A percentile compares a stretch with the other conserved stretches of the same genome.
phyloP scores from a whole-genome alignment of 2,797 vertebrate genomes.

The Phataginus tetradactyla region DNA sequence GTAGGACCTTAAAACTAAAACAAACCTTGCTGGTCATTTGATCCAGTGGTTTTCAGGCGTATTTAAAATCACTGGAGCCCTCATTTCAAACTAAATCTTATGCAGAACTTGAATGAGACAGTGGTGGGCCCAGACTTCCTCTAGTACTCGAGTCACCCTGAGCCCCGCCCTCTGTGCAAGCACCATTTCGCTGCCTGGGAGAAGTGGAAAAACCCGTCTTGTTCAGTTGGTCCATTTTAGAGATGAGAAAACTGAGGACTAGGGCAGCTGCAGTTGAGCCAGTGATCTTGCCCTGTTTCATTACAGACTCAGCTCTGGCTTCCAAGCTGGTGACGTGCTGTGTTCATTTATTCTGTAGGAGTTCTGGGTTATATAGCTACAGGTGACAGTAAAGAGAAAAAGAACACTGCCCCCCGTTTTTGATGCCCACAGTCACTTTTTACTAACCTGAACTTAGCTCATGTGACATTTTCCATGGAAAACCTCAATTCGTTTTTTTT shows the following conservation, averaged over 20 bases:
- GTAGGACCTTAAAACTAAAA: not conserved
- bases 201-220: not conserved
- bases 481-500: not conserved
- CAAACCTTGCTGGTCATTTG: not conserved
- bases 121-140: not conserved
- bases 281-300: rapidly evolving
- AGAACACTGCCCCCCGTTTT: not conserved
- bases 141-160: not conserved
- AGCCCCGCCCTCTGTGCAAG: too few species aligned
- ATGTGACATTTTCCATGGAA: rapidly evolving
- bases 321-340: not conserved
- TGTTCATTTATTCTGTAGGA: not conserved
- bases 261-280: not conserved
- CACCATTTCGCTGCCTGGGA: not conserved
- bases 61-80: not conserved
- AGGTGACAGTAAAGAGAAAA: too few species aligned
- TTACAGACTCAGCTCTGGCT: not conserved
- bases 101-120: not conserved
- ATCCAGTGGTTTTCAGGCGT: not conserved
- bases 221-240: too few species aligned
- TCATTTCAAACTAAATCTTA: not conserved
- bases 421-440: not conserved
- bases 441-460: not conserved
- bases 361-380: not conserved
- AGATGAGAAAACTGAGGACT: not conserved